Percentiles rank a stretch among this genome's conserved stretches.
Conservation (phyloP, 2,113 vertebrate genomes). For the Tapirus terrestris region DNA sequence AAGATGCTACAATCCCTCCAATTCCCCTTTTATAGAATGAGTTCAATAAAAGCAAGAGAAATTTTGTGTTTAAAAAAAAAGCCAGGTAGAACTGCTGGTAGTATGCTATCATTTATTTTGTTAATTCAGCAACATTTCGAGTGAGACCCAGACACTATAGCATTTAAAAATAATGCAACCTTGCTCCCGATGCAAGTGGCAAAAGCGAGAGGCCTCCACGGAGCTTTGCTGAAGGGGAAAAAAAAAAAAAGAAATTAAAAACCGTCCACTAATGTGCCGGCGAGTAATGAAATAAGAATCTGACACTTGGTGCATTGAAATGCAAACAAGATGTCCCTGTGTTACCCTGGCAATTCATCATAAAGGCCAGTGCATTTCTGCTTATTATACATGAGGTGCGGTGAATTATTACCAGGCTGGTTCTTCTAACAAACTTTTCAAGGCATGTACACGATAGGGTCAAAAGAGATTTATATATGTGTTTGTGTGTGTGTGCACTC, state of each 20-base stretch:
- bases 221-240: conserved; percentile 82
- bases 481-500: conserved; percentile 1
- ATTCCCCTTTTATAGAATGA: not conserved
- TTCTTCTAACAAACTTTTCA: conserved; percentile 95
- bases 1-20: not conserved
- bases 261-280: conserved; percentile 94
- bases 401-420: conserved; percentile 93
- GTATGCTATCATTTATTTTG: conserved; percentile 76
- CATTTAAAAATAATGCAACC: conserved; percentile 81
- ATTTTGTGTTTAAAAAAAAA: conserved; percentile 19
- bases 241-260: conserved; percentile 92
- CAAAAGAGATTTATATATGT: conserved; percentile 76
- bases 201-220: conserved; percentile 86
- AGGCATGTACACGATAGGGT: conserved; percentile 73
- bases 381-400: conserved; percentile 96
- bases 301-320: conserved; percentile 96
- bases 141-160: conserved; percentile 59
- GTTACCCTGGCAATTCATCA: conserved; percentile 96
- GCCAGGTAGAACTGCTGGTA: conserved; percentile 43
- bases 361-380: conserved; percentile 91
- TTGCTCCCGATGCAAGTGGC: conserved; percentile 72
- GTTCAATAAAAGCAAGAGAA: conserved; percentile 61
- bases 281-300: conserved; percentile 96
- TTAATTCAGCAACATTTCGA: conserved; percentile 81
- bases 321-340: conserved; percentile 96